These are phyloP conservation scores for Trochalopteron elliotii DNA, from an alignment of 2,113 vertebrate genomes.

Conservation along the genomic window DNA sequence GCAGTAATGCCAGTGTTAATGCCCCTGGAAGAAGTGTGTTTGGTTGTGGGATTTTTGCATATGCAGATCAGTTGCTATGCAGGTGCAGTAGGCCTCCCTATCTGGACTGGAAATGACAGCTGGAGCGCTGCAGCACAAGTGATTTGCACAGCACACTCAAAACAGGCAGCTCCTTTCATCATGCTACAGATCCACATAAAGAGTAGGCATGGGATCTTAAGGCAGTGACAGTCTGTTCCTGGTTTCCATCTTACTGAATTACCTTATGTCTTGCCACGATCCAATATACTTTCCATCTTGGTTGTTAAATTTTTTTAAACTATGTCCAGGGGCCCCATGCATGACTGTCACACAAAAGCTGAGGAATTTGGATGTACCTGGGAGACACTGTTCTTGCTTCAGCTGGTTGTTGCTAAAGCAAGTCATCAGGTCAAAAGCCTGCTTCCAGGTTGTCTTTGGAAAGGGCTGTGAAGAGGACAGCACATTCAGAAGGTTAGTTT, in stretches of 20 bases:
- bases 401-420: background rate
- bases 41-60: background rate
- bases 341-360: background rate
- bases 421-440: background rate
- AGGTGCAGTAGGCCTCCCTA: background rate
- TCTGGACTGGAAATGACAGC: background rate
- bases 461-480: background rate
- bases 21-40: background rate
- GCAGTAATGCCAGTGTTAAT: background rate
- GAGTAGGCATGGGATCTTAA: background rate
- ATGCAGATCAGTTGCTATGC: background rate
- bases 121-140: background rate
- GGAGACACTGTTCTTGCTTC: background rate
- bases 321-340: fast-evolving
- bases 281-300: background rate
- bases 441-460: background rate
- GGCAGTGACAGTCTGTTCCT: background rate
- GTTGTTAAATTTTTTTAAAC: background rate
- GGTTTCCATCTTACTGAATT: background rate
- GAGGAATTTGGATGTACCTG: background rate
- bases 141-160: background rate
- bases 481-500: background rate
- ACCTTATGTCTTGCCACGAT: background rate
- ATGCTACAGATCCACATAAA: background rate
- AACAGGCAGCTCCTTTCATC: background rate